phyloP scores from a whole-genome alignment of 2,888 invertebrate species.

The Podotricha telesiphe region DNA sequence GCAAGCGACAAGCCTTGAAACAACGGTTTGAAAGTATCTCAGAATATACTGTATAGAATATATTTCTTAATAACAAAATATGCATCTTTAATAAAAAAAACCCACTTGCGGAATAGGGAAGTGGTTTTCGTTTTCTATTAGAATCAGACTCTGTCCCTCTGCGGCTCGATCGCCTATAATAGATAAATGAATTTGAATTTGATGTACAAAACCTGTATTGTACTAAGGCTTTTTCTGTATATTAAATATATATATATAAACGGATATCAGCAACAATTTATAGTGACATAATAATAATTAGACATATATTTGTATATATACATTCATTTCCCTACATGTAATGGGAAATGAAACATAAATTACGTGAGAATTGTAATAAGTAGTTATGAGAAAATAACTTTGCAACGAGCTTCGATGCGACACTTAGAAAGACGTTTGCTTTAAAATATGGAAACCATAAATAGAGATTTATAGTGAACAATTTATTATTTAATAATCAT shows the following conservation, averaged over 20 bases:
- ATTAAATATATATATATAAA: no score
- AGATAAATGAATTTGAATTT: no score
- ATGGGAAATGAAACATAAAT: constrained; percentile 9
- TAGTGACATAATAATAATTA: constrained; percentile 5
- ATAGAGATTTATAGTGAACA: neutral
- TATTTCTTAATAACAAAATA: no score
- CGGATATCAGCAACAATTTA: no score
- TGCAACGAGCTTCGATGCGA: neutral
- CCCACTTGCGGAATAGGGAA: no score
- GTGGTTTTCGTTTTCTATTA: no score
- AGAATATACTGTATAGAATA: constrained; percentile 13
- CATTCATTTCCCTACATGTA: constrained; percentile 7
- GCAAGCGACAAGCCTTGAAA: constrained; percentile 39
- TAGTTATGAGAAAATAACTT: constrained; percentile 15
- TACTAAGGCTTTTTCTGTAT: no score
- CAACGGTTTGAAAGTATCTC: constrained; percentile 39
- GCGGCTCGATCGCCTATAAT: no score
- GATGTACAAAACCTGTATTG: no score
- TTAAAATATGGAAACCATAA: constrained; percentile 2
- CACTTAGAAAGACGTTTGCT: neutral
- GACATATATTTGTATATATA: neutral
- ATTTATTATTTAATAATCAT: neutral
- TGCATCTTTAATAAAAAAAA: no score
- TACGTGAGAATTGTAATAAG: constrained; percentile 16
- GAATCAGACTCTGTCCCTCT: no score